These are phyloP conservation scores for Gyrodactylus bullatarudis DNA, from an alignment of 1,140 invertebrate genomes.

Conservation along the genomic window DNA sequence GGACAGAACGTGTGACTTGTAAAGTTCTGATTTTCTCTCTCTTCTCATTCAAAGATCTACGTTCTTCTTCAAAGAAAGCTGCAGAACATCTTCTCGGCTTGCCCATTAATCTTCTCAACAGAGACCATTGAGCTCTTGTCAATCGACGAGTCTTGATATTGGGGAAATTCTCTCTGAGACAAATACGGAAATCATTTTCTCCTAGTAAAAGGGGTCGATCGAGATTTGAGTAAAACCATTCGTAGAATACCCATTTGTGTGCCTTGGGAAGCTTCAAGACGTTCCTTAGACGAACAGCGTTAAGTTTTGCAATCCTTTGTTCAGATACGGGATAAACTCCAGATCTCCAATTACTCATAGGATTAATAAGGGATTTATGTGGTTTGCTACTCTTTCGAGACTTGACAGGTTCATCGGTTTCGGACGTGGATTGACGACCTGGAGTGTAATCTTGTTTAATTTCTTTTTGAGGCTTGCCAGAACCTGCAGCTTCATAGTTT, in stretches of 20 bases:
- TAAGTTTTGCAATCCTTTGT: not conserved
- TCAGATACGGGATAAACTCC: not conserved
- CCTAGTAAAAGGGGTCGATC: slow-evolving; percentile 69
- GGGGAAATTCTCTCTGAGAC: slow-evolving; percentile 66
- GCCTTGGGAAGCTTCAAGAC: slow-evolving; percentile 88
- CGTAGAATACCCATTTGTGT: slow-evolving; percentile 91
- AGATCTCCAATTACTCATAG: not conserved
- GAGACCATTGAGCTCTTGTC: slow-evolving; percentile 65
- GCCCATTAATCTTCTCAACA: slow-evolving; percentile 72
- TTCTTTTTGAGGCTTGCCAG: not conserved
- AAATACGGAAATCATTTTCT: slow-evolving; percentile 80
- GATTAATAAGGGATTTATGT: not conserved
- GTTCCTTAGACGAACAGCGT: slow-evolving; percentile 36
- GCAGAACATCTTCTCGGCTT: slow-evolving; percentile 55
- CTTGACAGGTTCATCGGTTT: not conserved
- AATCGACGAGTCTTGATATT: slow-evolving; percentile 48
- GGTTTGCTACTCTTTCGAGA: not conserved
- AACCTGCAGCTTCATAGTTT: not conserved
- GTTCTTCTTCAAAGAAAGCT: slow-evolving; percentile 75
- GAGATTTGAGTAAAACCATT: slow-evolving; percentile 95
- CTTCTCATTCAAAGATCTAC: slow-evolving; percentile 50
- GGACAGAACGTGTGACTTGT: slow-evolving; percentile 61
- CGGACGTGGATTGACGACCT: not conserved
- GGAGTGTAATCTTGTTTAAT: not conserved
- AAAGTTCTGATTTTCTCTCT: slow-evolving; percentile 59